Base-by-base conservation (phyloP, 2,797 vertebrate species). In the Gallirallus australis region DNA sequence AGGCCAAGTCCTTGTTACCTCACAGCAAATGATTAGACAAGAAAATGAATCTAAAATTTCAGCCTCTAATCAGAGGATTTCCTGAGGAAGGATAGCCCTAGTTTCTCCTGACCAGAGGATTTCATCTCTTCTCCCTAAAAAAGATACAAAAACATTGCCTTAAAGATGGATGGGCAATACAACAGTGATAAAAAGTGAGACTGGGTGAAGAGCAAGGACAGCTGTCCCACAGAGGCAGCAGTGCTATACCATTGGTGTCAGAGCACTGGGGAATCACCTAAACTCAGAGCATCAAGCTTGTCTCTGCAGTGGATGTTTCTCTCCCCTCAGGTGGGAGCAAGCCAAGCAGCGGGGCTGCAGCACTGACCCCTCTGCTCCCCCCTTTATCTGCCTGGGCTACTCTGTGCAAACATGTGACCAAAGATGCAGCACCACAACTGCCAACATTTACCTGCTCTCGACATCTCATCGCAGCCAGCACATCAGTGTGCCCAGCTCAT, bases 221-320 rank as follows among this genome's bases (percentile, higher is more conserved):
- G 45, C 37, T 35, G 20, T 40, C 17, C 54, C 25, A 6, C 1
- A 4, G n/a, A 66, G 17, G n/a, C 64, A 66, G 64, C 65, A 20
- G 45, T 28, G 45, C 45, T 50, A 35, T 0, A 0, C 27, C 4
- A 0, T 33, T 8, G 16, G 27, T 56, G 9, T 39, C 53, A 25
- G 64, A 33, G 10, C 8, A 7, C 47, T 12, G 4, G 28, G 37
- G 21, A 37, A 17, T 11, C 7, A 0, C 15, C 52, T 24, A 7
- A 73, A 27, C 48, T 9, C 6, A 4, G 33, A 59, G 31, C 45
- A 11, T 0, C 3, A 47, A n/a, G 52, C 39, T 45, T 1, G 0
- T 27, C 13, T 61, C 35, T 0, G 2, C 59, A 15, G 39, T 2
- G 1, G 42, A 5, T 11, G 16, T 33, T 65, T 59, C 40, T 16